Evolutionary conservation across 2,113 vertebrate species (phyloP).

Genomic region (Chlamydotis undulata): DNA sequence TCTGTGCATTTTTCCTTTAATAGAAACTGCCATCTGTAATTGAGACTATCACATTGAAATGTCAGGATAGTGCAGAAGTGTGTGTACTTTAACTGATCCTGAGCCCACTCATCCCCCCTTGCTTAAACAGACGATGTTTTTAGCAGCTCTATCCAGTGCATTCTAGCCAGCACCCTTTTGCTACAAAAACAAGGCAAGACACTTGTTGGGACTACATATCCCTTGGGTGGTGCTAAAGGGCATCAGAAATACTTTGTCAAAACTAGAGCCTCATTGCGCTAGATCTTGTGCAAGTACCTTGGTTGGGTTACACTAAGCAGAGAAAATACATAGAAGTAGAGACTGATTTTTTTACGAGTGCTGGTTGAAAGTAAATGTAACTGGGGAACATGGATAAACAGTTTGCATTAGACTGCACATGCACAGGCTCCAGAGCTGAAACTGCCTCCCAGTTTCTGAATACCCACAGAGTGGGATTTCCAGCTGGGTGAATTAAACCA

Average conservation of each 20-base stretch:
- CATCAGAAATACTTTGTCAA: background rate
- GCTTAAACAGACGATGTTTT: background rate
- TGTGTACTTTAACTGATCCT: background rate
- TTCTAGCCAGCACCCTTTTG: background rate
- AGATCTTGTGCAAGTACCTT: background rate
- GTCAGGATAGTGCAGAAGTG: background rate
- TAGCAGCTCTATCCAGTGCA: background rate
- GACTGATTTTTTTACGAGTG: background rate
- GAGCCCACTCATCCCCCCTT: background rate
- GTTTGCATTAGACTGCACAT: background rate
- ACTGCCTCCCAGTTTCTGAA: background rate
- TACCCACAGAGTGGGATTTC: background rate
- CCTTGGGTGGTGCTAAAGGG: background rate
- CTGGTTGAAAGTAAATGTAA: background rate
- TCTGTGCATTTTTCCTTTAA: background rate
- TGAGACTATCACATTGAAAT: conserved; percentile 11
- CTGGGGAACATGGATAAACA: background rate
- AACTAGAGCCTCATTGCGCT: background rate
- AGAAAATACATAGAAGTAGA: background rate
- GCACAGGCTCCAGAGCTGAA: background rate
- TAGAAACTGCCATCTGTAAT: conserved; percentile 37
- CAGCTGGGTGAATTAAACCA: background rate
- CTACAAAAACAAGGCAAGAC: background rate
- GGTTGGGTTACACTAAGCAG: background rate
- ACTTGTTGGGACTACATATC: background rate